Evolutionary conservation across 2,888 invertebrate genomes (phyloP), one percentile per base, ranked within the genome.

Genomic region (Acanthosoma haemorrhoidale): DNA sequence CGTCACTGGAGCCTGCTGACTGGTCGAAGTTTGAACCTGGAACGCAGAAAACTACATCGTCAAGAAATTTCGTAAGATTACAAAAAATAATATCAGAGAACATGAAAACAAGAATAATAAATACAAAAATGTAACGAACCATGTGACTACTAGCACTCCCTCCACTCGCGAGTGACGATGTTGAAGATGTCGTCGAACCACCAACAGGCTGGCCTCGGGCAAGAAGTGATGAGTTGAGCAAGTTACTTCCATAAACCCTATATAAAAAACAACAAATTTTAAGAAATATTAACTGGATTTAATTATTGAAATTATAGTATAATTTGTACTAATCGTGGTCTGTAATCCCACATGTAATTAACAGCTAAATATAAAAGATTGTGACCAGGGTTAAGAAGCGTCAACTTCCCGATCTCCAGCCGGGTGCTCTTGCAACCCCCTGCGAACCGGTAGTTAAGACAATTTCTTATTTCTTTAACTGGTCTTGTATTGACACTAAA

Each of bases 121-220:
- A 21, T 51, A n/a, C 3, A 2, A 25, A 6, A n/a, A 25, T 59
- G 6, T 36, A 9, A 41, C 41, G 18, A 9, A 64, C 64, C 41
- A 64, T 13, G 13, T 67, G 67, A 51, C 67, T 57, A 76, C 81
- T 82, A 81, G 83, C 82, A 84, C 83, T 84, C 81, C 82, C 83
- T 78, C 82, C 83, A 77, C 76, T 84, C 81, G 74, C 84, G 81
- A 75, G 58, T 4, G 77, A 76, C n/a, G 75, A 75, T 16, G 76
- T 76, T 8, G 77, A 76, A 31, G 76, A 76, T 21, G 75, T 76
- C 5, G 77, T 75, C 0, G 77, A 76, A 9, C 77, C 77, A 11
- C 78, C 78, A 5, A 78, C 78, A 4, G 78, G 79, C 70, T 78
- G 78, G 1, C 77, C 78, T 64, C 78, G 72, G 25, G 75, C 73